Evolutionary conservation across 2,797 vertebrate genomes (phyloP).

Genomic region (Prunella strophiata): DNA sequence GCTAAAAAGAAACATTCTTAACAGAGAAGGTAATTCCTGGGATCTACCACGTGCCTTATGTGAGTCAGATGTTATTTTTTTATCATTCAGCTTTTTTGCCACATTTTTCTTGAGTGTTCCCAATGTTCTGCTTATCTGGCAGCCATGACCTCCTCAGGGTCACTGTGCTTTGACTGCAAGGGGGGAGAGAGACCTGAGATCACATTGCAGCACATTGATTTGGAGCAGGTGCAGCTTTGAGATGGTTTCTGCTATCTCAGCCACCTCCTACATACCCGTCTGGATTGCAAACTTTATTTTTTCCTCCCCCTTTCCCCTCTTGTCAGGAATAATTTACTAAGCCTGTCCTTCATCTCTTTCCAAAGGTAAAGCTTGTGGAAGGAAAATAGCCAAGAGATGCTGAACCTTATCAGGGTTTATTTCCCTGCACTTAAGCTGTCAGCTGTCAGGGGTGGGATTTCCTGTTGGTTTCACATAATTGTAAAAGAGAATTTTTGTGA

Average conservation of each 20-base stretch:
- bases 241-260: slow-evolving; percentile 49
- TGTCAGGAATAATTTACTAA: slow-evolving; percentile 52
- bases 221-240: slow-evolving; percentile 57
- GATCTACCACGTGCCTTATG: background rate
- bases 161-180: slow-evolving; percentile 1
- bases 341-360: slow-evolving; percentile 32
- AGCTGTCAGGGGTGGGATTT: background rate
- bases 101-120: background rate
- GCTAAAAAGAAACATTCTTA: background rate
- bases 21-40: background rate
- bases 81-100: background rate
- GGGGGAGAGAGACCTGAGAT: background rate
- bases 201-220: slow-evolving; percentile 16
- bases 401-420: slow-evolving; percentile 9
- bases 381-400: background rate
- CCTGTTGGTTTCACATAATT: background rate
- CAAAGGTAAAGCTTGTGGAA: slow-evolving; percentile 15
- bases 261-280: slow-evolving; percentile 13
- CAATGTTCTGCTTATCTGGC: slow-evolving; percentile 19
- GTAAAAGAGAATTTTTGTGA: background rate
- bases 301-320: background rate
- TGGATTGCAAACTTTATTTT: slow-evolving; percentile 18
- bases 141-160: background rate
- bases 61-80: background rate
- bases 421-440: background rate